Evolutionary conservation across 2,888 invertebrate species (phyloP), one percentile per base, ranked within the genome.

Genomic region (Ennomos quercinarius): DNA sequence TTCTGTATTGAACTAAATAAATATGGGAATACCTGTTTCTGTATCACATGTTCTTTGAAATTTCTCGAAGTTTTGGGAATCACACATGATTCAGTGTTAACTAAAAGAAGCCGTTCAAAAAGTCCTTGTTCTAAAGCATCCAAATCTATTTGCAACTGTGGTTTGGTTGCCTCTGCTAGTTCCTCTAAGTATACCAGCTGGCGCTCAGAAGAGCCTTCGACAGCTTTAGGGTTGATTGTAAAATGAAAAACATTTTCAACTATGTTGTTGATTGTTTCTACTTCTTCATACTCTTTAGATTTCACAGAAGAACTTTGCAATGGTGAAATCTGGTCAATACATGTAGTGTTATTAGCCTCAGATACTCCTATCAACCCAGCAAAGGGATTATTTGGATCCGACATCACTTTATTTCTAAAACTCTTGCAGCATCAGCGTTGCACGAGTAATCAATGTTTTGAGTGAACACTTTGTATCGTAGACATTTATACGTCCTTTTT

Each of bases 161-260:
- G 93, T 43, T 87, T 86, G 61, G 91, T 84, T 8, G 92, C 91
- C 49, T 86, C 82, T 2, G 94, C 93, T 50, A 95, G 88, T 72
- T 95, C 95, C 68, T 95, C 95, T 53, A 97, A 87, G 73, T 93
- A 95, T 3, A 97, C 93, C 56, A 96, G 80, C 67, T 94, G 94
- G 58, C 74, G 82, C 38, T 86, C 83, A 46, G 74, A 55, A 38
- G 74, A 66, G 3, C 73, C 77, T 17, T 83, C 84, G 9, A 84
- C 77, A 49, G 92, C 91, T 40, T 88, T 78, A 51, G 89, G 82
- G 70, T 94, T 94, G 40, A 97, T 88, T 5, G 96, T 96, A 68
- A 97, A 94, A 59, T 95, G 93, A 78, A 97, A 96, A 75, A 97
- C 94, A 75, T 95, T 93, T 81, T 96, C 95, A 36, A 96, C 93